Base-by-base conservation (phyloP, 2,113 vertebrate genomes). In the Zapus hudsonius region DNA sequence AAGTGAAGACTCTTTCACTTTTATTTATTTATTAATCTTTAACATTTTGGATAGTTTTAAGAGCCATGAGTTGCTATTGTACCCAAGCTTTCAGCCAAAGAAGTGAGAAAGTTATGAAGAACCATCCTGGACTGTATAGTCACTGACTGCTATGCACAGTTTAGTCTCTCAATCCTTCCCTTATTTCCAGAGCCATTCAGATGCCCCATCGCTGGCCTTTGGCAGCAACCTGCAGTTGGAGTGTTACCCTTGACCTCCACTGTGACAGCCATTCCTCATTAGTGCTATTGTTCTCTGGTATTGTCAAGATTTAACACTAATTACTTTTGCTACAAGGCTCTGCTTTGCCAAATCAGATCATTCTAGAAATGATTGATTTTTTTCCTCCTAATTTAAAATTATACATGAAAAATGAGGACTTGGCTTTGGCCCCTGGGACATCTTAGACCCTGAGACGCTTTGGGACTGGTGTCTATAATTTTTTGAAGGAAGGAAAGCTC, bases 321-420 rank as follows among this genome's bases (percentile, higher is more conserved):
- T 92, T 79, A 93, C 33, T 85, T 93, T 69, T 23, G 42, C 61
- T 22, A 23, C n/a, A 70, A 82, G 89, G 8, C 79, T 94, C 78
- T 94, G 25, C 9, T 92, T 90, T 95, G 73, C 59, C 64, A 85
- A 82, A 78, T 86, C 63, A 78, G 75, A 94, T 72, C 64, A 67
- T 20, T 1, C 75, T 42, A 76, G 63, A 92, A 89, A 47, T 83
- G 38, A 76, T 3, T 25, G 63, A 81, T 78, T 61, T 78, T 17
- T 0, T 33, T 31, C 7, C 33, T 10, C 63, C 52, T 31, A 87
- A 80, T 82, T 79, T 78, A 84, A 72, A 93, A 89, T 9, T 67
- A 22, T 44, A 44, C 13, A 7, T 17, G 27, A 89, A 93, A 91
- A 83, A 44, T 25, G 22, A 70, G 5, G 40, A 61, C 64, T 84